These are phyloP conservation scores for Calliphora vomitoria DNA, from an alignment of 2,888 invertebrate species.

Conservation along the genomic window DNA sequence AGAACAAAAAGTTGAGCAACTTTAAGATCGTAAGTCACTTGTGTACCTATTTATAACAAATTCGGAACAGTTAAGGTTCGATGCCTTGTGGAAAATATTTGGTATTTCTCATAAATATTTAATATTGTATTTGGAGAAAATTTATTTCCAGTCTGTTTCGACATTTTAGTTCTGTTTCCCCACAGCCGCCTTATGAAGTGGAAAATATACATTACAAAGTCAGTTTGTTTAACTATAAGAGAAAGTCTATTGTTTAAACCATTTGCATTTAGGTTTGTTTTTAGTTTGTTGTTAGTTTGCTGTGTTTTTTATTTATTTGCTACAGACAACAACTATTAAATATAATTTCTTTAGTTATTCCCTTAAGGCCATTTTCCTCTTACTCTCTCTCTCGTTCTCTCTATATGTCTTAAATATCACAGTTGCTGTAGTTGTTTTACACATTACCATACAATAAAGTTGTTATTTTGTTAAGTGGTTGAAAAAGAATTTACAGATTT, in stretches of 20 bases:
- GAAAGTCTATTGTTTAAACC: slow-evolving; percentile 29
- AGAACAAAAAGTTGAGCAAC: no score
- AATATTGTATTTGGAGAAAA: slow-evolving; percentile 12
- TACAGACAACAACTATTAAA: slow-evolving; percentile 38
- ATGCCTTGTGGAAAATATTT: no score
- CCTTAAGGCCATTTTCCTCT: slow-evolving; percentile 31
- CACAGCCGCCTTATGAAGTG: neutral
- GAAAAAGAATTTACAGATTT: neutral
- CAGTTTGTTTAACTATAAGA: slow-evolving; percentile 24
- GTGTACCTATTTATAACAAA: no score
- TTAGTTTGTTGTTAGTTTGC: slow-evolving; percentile 10
- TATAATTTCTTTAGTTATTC: slow-evolving; percentile 53
- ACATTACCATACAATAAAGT: neutral
- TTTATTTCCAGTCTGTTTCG: slow-evolving; percentile 12
- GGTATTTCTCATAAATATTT: slow-evolving; percentile 12
- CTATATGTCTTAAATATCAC: neutral
- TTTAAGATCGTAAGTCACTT: no score
- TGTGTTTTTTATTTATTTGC: neutral
- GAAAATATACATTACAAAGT: slow-evolving; percentile 12
- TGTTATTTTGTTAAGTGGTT: slow-evolving; percentile 17
- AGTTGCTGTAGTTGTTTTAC: neutral
- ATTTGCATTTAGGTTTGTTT: slow-evolving; percentile 47
- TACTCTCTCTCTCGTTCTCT: no score
- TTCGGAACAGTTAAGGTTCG: no score
- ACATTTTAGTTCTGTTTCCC: neutral